Evolutionary conservation across 1,140 invertebrate genomes (phyloP).

Genomic region (Zaprionus africanus): DNA sequence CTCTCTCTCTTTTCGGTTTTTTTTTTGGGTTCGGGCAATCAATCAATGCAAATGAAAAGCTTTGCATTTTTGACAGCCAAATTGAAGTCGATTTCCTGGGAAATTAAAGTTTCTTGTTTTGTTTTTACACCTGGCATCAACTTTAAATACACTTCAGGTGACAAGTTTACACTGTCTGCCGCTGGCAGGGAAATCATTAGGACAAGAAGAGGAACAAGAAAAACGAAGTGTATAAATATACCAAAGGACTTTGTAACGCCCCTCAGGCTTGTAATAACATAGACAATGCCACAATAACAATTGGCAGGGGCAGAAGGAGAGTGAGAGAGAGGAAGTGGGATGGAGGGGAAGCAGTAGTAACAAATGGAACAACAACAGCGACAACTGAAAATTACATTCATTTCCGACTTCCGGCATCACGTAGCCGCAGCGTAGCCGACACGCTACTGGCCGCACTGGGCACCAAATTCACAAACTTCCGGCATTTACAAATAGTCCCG

Average conservation of each 20-base stretch:
- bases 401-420: conserved; percentile 75
- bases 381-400: conserved; percentile 64
- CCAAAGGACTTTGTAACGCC: conserved; percentile 27
- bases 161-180: conserved; percentile 10
- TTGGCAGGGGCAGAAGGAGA: conserved; percentile 27
- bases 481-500: conserved; percentile 40
- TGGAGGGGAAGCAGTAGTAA: neutral
- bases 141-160: conserved; percentile 44
- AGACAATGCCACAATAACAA: conserved; percentile 64
- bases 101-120: conserved; percentile 41
- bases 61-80: conserved; percentile 45
- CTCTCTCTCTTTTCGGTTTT: neutral
- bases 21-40: conserved; percentile 44
- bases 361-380: conserved; percentile 10
- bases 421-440: conserved; percentile 61
- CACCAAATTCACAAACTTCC: conserved; percentile 60
- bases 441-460: conserved; percentile 24
- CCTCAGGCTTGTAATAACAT: conserved; percentile 46
- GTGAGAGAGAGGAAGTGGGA: neutral
- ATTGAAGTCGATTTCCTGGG: conserved; percentile 21
- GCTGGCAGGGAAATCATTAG: conserved; percentile 29
- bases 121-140: neutral
- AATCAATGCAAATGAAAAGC: conserved; percentile 59
- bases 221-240: conserved; percentile 37
- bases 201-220: conserved; percentile 28